Evolutionary conservation across 1,140 invertebrate species (phyloP), one percentile per base, ranked within the genome.

Genomic region (Tetranychus cinnabarinus): DNA sequence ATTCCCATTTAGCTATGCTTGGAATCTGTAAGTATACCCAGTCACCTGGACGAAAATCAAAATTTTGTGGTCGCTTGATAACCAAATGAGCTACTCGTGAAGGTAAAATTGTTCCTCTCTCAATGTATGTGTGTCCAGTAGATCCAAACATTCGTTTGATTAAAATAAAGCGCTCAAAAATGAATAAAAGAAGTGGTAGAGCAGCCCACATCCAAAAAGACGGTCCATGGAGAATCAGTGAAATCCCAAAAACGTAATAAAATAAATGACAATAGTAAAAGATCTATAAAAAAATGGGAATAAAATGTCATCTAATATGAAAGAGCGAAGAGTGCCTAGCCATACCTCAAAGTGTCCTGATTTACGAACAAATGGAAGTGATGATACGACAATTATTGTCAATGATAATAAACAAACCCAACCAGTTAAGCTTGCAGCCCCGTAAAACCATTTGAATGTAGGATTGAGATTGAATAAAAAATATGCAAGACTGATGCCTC

Each of bases 131-230:
- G 45, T 77, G 74, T 13, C 72, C 39, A 42, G 39, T 10, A 42
- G 39, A 42, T 6, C 39, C 39, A 42, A 42, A 42, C 39, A 42
- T 42, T 10, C 39, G 39, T 42, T 42, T 42, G 39, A 42, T 42
- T 5, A 42, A 10, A 42, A 42, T 42, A 10, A 42, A 42, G 1
- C 39, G 39, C 10, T 42, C 39, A 42, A 42, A 5, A 87, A 0
- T 52, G 4, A 31, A 52, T 52, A 52, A 31, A 6, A 33, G 8
- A 8, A n/a, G n/a, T 6, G 90, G 90, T 2, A 81, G 71, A 10
- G 92, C 71, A 68, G 95, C 88, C 90, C 90, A 96, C 71, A 87
- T 90, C 89, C 89, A 96, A 71, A 92, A 96, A 68, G 86, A 88
- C 0, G 87, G 86, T 0, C 81, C 87, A 70, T 97, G 91, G 39